Evolutionary conservation across 1,140 invertebrate genomes (phyloP).

Genomic region (Trypoxylus dichotomus): DNA sequence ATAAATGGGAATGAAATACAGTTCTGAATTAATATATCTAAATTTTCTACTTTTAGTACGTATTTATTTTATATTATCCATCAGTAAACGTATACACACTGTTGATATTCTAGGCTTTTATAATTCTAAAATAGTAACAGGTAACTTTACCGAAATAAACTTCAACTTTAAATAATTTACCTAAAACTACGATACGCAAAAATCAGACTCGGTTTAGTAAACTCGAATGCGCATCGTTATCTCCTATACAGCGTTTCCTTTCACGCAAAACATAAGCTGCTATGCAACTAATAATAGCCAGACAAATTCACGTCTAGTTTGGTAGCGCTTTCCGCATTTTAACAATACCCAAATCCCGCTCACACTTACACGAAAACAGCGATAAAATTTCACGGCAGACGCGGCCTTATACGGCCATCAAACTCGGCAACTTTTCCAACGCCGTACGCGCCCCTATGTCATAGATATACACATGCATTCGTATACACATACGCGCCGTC

Average conservation of each 20-base stretch:
- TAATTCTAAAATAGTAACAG: too few relatives aligned
- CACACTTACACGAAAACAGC: background rate
- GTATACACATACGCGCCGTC: background rate
- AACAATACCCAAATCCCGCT: constrained; percentile 15
- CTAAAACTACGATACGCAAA: background rate
- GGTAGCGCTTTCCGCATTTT: background rate
- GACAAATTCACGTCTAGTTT: constrained; percentile 4
- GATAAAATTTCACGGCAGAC: background rate
- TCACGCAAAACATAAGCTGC: background rate
- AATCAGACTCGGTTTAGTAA: background rate
- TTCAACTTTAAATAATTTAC: background rate
- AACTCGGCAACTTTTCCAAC: background rate
- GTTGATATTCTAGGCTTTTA: too few relatives aligned
- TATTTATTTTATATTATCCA: too few relatives aligned
- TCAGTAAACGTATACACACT: too few relatives aligned
- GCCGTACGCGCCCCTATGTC: too few relatives aligned
- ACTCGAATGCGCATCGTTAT: background rate
- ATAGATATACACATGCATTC: background rate
- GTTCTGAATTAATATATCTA: too few relatives aligned
- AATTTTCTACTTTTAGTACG: too few relatives aligned
- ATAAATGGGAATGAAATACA: too few relatives aligned
- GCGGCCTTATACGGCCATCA: background rate
- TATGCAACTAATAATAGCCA: background rate
- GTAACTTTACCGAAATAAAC: too few relatives aligned
- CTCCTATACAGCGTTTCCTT: background rate